Base-by-base conservation (phyloP, 2,113 vertebrate genomes). In the Pseudorectes ferrugineus region DNA sequence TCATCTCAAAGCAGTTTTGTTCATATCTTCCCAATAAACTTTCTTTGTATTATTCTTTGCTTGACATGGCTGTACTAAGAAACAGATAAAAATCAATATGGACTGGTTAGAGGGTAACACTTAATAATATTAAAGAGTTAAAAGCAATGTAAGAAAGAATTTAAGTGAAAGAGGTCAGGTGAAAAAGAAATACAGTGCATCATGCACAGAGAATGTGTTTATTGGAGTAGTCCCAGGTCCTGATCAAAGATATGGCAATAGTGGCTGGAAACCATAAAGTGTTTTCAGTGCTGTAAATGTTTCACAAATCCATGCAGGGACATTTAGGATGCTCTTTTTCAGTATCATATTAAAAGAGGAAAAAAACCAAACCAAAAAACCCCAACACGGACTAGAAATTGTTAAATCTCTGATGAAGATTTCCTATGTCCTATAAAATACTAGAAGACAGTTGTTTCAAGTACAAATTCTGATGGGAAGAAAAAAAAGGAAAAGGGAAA, bases 121-220 rank as follows among this genome's bases (percentile, higher is more conserved):
- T 93, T 88, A 46, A 58, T 31, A 88, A 73, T 35, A 33, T 84
- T 40, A 58, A 85, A 54, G 65, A 92, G n/a, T 72, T 74, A 88
- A 95, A 94, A 72, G 18, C 28, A 71, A 58, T 20, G 26, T 55
- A 51, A 51, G 45, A 71, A 93, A 80, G 29, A 40, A 72, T 84
- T 92, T 82, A 82, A 92, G 93, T 70, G 63, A 96, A 93, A 88
- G 15, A 85, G 42, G 81, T 43, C 75, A 94, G 85, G 82, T 88
- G 67, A 90, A 93, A 91, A 92, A 80, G 87, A 93, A 91, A 76
- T 91, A 86, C 25, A 77, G 54, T 88, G 76, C 54, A 77, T 95
- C 94, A 96, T 70, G 21, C 31, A 87, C 25, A 78, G 88, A 96
- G 78, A 95, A 96, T 95, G 88, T 42, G 33, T 82, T 97, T 97